Base-by-base conservation (phyloP, 1,140 invertebrate species). In the Drosophila tristis region DNA sequence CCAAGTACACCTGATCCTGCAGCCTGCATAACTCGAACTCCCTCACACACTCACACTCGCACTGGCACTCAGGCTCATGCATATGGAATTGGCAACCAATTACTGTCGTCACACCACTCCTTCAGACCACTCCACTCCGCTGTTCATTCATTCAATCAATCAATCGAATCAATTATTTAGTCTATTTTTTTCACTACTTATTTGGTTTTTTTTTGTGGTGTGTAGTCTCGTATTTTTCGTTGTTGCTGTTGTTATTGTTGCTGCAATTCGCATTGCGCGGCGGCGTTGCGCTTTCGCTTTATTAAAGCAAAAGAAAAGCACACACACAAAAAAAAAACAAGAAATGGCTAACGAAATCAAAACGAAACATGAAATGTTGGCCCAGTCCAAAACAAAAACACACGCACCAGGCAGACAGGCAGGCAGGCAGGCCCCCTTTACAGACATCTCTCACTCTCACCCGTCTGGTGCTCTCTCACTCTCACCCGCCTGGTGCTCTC, bases 311-410 rank as follows among this genome's bases (percentile, higher is more conserved):
- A 73, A 54, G 13, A 29, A 48, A 11, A 9, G 13, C n/a, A 42
- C 2, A 16, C 15, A 5, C 53, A 35, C 39, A 64, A 29, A 16
- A 16, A 5, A 39, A 35, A 61, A 71, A 49, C 31, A 62, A 45
- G 49, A n/a, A 26, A 15, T 7, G 45, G 31, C 15, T 31, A 48
- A 50, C 15, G 50, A 76, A 76, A 76, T 62, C 65, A 80, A 76
- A 77, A 80, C 60, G 78, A 81, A 73, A 81, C 82, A 80, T 64
- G 78, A 81, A 77, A 80, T 80, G 78, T 76, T 80, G 79, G 51
- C 70, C 54, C 48, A 45, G 54, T 72, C 44, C 43, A 43, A 74
- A 72, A 13, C 15, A 20, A 42, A 45, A 47, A 39, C 26, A 60
- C 26, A 44, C 51, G 45, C 20, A 26, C 11, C 35, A 11, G 31